Percentiles rank a stretch among this genome's conserved stretches.
These are phyloP conservation scores for Verasper variegatus DNA, from an alignment of 2,113 vertebrate genomes.

Conservation along the genomic window DNA sequence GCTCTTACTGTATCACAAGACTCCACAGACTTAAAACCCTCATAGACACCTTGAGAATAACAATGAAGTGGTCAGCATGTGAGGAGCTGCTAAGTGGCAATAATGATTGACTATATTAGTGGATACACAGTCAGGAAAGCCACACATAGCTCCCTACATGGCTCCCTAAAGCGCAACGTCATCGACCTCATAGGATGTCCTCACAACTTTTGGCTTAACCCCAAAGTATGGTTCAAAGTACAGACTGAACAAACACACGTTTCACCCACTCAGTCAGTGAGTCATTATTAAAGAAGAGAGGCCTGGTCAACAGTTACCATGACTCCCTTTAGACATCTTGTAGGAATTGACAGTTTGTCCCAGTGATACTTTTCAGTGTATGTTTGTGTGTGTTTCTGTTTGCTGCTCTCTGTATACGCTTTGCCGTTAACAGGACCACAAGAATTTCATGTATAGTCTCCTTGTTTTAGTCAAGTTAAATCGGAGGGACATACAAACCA, in stretches of 20 bases:
- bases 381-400: conserved; percentile 3
- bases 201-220: conserved; percentile 1
- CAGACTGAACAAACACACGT: conserved; percentile 28
- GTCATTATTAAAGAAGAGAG: conserved; percentile 20
- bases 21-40: conserved; percentile 2
- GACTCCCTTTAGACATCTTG: conserved; percentile 37
- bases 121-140: background rate
- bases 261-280: conserved; percentile 25
- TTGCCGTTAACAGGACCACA: too few relatives aligned
- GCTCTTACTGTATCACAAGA: conserved; percentile 26
- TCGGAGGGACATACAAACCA: too few relatives aligned
- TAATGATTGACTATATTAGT: conserved; percentile 2
- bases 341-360: conserved; percentile 47
- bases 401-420: background rate
- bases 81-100: conserved; percentile 3
- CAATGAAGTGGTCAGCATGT: conserved; percentile 33
- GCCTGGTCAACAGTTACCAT: conserved; percentile 43
- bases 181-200: background rate
- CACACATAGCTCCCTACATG: background rate
- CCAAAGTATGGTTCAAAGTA: conserved; percentile 1
- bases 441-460: too few relatives aligned
- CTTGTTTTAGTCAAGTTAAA: too few relatives aligned
- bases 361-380: conserved; percentile 8
- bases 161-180: too few relatives aligned
- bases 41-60: conserved; percentile 34